Evolutionary conservation across 2,797 vertebrate species (phyloP).

Genomic region (Aphelocoma californica): DNA sequence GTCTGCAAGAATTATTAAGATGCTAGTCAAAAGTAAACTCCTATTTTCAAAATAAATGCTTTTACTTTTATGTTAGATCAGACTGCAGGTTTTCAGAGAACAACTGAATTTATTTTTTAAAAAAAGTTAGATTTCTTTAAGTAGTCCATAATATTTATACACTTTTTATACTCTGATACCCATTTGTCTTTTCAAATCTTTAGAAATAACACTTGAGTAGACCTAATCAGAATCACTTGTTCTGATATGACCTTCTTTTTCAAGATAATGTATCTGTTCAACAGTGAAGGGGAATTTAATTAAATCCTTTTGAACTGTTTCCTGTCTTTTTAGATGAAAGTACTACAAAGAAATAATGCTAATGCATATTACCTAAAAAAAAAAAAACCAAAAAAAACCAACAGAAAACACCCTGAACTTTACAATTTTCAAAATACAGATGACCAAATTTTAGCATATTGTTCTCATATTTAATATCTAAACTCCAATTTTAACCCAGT

Average conservation of each 20-base stretch:
- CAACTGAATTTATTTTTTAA: neutral
- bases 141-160: neutral
- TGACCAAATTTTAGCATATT: neutral
- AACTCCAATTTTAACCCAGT: neutral
- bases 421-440: neutral
- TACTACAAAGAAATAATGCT: neutral
- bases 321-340: neutral
- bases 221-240: neutral
- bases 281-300: neutral
- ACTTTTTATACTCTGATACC: neutral
- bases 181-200: neutral
- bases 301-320: neutral
- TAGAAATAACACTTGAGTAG: neutral
- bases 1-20: neutral
- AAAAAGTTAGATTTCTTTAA: neutral
- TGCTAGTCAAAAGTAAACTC: neutral
- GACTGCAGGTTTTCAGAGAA: neutral
- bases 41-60: neutral
- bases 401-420: neutral
- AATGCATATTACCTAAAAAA: neutral
- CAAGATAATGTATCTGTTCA: neutral
- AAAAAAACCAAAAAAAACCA: neutral
- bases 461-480: neutral
- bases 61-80: neutral
- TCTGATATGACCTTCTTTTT: neutral